Evolutionary conservation across 2,113 vertebrate genomes (phyloP).

Genomic region (Oceanodroma tethys): DNA sequence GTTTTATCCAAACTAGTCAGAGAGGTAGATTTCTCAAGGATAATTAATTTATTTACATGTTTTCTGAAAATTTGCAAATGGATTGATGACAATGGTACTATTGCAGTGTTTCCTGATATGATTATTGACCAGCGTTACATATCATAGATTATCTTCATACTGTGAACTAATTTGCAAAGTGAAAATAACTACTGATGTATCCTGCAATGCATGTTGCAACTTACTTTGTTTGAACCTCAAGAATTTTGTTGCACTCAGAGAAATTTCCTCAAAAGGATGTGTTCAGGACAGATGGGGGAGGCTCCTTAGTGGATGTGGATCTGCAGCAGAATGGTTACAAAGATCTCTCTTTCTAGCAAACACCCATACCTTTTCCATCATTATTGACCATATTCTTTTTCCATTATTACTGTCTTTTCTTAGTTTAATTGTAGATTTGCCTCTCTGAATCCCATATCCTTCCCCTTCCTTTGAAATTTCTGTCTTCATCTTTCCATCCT

Average conservation of each 20-base stretch:
- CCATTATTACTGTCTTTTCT: background rate
- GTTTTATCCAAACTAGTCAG: background rate
- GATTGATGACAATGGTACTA: fast-evolving
- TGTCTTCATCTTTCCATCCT: background rate
- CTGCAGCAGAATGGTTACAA: background rate
- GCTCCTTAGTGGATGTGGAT: background rate
- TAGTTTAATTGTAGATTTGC: background rate
- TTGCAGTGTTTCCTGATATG: background rate
- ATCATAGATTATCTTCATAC: background rate
- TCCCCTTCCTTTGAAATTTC: background rate
- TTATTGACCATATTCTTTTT: background rate
- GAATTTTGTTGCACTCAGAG: background rate
- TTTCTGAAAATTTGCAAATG: background rate
- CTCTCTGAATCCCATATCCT: background rate
- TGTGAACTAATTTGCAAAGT: background rate
- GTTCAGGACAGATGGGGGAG: background rate
- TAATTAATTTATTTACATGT: background rate
- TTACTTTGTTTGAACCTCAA: background rate
- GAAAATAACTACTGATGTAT: background rate
- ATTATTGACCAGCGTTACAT: fast-evolving
- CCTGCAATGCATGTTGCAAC: background rate
- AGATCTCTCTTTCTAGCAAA: background rate
- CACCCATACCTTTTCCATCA: background rate
- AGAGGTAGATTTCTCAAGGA: background rate
- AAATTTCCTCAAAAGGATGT: background rate